Percentiles rank a stretch among this genome's conserved stretches.
These are phyloP conservation scores for Scopus umbretta DNA, from an alignment of 2,113 vertebrate species.

Conservation along the genomic window DNA sequence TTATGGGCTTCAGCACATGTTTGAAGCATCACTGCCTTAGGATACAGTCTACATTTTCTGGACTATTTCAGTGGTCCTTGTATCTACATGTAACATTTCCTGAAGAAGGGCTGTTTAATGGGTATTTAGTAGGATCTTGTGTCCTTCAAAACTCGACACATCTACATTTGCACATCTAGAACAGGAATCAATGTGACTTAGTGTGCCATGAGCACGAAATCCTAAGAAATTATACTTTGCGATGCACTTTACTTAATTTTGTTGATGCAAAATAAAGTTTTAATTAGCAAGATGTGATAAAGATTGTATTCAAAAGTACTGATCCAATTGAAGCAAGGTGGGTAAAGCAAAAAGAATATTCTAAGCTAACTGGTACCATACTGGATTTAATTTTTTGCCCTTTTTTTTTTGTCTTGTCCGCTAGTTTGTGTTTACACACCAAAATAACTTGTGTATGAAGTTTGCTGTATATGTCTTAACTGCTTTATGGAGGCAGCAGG, in stretches of 20 bases:
- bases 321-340: neutral
- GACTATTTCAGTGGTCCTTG: neutral
- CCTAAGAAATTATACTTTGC: neutral
- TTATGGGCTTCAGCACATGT: conserved; percentile 41
- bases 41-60: neutral
- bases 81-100: neutral
- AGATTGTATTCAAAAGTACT: neutral
- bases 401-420: neutral
- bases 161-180: neutral
- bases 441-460: neutral
- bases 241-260: too few species aligned
- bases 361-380: neutral
- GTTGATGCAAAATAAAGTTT: too few species aligned
- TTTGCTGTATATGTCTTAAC: neutral
- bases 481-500: neutral
- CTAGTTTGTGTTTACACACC: neutral
- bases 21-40: conserved; percentile 46
- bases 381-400: neutral
- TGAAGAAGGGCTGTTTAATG: neutral
- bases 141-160: neutral
- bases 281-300: neutral
- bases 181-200: neutral
- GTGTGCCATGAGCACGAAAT: neutral
- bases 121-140: neutral
- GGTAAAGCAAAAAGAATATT: neutral